These are phyloP conservation scores for Dromococcyx pavoninus DNA, from an alignment of 2,797 vertebrate species.

Conservation along the genomic window DNA sequence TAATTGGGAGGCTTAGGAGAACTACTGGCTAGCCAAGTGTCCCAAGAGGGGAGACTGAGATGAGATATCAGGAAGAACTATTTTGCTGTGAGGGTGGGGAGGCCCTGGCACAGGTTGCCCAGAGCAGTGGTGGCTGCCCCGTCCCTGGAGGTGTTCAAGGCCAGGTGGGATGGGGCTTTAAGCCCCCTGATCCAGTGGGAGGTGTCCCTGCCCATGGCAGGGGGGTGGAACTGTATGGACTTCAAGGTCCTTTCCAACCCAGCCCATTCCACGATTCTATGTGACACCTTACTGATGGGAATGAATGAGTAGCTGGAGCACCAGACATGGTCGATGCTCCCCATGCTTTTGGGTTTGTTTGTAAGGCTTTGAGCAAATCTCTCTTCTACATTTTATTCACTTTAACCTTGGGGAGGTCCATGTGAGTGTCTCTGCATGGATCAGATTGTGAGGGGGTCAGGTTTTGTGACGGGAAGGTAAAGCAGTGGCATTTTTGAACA, in stretches of 20 bases:
- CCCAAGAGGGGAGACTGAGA: too few species aligned
- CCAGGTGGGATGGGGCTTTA: too few species aligned
- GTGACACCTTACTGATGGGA: background rate
- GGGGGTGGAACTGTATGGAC: too few species aligned
- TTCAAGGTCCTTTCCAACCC: too few species aligned
- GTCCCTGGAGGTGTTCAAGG: too few species aligned
- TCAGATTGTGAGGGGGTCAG: background rate
- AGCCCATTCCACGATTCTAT: too few species aligned
- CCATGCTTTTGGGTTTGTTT: rapidly evolving
- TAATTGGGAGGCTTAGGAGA: background rate
- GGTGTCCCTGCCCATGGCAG: too few species aligned
- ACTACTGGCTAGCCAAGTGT: background rate
- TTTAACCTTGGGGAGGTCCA: background rate
- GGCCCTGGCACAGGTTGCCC: too few species aligned
- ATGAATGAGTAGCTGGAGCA: background rate
- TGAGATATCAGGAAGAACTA: too few species aligned
- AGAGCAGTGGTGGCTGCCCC: too few species aligned
- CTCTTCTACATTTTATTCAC: background rate
- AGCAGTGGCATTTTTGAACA: background rate
- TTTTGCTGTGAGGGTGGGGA: too few species aligned
- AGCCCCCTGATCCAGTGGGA: too few species aligned
- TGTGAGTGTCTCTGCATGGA: rapidly evolving
- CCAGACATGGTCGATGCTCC: rapidly evolving
- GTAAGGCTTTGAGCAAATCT: background rate
- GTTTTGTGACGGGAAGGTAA: background rate